A percentile compares a stretch with the other conserved stretches of the same genome.
Conservation (phyloP, 2,797 vertebrate genomes). For the Platyrinchus mystaceus region DNA sequence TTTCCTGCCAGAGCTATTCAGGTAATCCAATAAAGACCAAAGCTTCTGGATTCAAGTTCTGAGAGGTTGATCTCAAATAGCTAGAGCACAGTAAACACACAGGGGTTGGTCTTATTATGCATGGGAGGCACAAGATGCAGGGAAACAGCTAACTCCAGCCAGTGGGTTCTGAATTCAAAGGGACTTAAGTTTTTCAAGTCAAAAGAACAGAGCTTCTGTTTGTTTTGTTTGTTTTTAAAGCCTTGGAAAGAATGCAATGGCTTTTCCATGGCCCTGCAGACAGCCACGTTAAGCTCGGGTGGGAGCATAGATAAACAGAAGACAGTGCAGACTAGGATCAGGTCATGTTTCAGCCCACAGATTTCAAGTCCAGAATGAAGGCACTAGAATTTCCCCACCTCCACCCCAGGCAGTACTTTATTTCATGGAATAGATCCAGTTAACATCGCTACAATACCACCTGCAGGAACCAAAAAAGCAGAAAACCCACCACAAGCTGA, state of each 20-base stretch:
- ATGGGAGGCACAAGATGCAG: constrained; percentile 14
- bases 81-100: constrained; percentile 40
- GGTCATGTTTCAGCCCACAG: neutral
- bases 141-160: constrained; percentile 24
- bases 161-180: constrained; percentile 42
- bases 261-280: constrained; percentile 21
- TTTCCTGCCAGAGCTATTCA: constrained; percentile 40
- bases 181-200: neutral
- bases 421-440: neutral
- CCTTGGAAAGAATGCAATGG: constrained; percentile 2
- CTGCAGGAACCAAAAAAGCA: neutral
- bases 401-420: neutral
- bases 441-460: neutral
- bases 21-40: constrained; percentile 30
- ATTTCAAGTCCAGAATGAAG: neutral
- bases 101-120: constrained; percentile 20
- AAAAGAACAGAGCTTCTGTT: constrained; percentile 31
- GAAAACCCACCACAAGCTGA: neutral
- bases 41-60: constrained; percentile 25
- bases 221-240: constrained; percentile 13
- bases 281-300: constrained; percentile 25
- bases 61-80: neutral
- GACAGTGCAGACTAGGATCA: neutral
- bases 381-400: neutral
- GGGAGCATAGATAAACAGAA: constrained; percentile 7